Conservation (phyloP, 2,888 invertebrate genomes). For the Plutella xylostella region DNA sequence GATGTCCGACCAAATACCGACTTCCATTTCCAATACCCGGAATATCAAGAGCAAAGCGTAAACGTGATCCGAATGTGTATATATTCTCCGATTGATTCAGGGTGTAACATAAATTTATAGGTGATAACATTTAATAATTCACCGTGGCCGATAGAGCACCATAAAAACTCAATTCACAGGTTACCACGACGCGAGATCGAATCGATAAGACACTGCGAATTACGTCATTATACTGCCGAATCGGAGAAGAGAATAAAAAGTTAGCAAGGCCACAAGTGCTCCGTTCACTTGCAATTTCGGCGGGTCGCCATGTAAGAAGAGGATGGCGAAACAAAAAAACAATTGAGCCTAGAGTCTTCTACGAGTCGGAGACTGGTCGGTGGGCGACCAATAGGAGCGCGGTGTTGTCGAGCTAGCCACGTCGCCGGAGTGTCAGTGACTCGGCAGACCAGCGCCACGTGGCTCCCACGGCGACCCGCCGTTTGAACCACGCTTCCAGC, state of each 20-base stretch:
- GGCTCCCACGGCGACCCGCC: not conserved
- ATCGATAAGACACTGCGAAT: conserved; percentile 47
- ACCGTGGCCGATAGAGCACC: too few relatives aligned
- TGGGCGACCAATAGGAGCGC: not conserved
- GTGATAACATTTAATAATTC: too few relatives aligned
- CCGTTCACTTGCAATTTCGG: conserved; percentile 63
- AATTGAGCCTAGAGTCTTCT: conserved; percentile 15
- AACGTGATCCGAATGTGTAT: too few relatives aligned
- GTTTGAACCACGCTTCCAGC: too few relatives aligned
- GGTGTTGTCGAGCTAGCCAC: not conserved
- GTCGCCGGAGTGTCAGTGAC: not conserved
- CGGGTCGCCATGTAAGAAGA: conserved; percentile 20
- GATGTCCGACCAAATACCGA: too few relatives aligned
- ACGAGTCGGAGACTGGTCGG: too few relatives aligned
- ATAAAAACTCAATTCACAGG: not conserved
- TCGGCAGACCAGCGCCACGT: not conserved
- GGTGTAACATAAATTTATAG: too few relatives aligned
- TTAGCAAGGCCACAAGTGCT: conserved; percentile 45
- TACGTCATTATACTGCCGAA: conserved; percentile 50
- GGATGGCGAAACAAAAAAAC: conserved; percentile 32
- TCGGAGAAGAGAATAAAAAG: conserved; percentile 44
- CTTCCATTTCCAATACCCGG: too few relatives aligned
- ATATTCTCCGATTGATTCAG: too few relatives aligned
- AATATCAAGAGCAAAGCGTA: too few relatives aligned
- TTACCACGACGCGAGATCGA: conserved; percentile 25